A percentile compares a stretch with the other conserved stretches of the same genome.
Evolutionary conservation across 2,113 vertebrate species (phyloP).

Genomic region (Colius striatus): DNA sequence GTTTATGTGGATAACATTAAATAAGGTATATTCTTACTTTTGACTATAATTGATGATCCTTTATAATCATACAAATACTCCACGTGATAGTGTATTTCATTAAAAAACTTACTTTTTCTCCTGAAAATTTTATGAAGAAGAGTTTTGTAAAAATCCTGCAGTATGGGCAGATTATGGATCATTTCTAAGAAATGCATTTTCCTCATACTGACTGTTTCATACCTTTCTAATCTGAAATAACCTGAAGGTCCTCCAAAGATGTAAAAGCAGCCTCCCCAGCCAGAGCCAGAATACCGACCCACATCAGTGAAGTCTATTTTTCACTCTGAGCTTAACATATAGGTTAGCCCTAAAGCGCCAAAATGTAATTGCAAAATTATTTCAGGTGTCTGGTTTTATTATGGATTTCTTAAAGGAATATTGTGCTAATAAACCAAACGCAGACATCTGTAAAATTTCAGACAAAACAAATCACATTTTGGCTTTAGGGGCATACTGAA

Average conservation of each 20-base stretch:
- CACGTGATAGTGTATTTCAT: not conserved
- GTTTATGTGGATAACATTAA: not conserved
- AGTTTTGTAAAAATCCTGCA: not conserved
- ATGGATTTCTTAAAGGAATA: conserved; percentile 11
- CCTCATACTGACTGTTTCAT: not conserved
- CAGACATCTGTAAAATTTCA: conserved; percentile 11
- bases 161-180: not conserved
- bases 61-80: not conserved
- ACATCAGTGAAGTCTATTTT: not conserved
- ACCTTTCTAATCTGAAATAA: not conserved
- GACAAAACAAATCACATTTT: not conserved
- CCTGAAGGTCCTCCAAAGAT: not conserved
- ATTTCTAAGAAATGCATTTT: not conserved
- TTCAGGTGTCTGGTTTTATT: not conserved
- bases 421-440: not conserved
- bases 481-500: not conserved
- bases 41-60: not conserved
- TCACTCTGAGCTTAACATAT: not conserved
- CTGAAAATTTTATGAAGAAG: not conserved
- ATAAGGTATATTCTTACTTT: not conserved
- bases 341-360: not conserved
- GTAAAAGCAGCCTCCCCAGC: not conserved
- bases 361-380: not conserved
- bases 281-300: not conserved
- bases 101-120: not conserved